Evolutionary conservation across 2,888 invertebrate species (phyloP), one percentile per base, ranked within the genome.

Genomic region (Lasioglossum calceatum): DNA sequence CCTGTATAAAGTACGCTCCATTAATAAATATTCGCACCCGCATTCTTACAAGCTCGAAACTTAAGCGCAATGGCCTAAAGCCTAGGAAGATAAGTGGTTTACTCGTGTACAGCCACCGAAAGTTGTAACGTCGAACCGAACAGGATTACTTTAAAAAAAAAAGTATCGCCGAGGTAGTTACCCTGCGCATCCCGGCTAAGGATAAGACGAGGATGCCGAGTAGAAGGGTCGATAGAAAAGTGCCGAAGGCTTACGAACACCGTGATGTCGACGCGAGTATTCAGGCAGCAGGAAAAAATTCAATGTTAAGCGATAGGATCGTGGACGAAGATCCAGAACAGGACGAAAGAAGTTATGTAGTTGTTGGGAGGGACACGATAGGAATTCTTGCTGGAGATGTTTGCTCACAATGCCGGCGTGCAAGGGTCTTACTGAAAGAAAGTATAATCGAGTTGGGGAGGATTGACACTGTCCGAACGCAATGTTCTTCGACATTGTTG

Each of bases 391-490:
- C 8, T 10, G 54, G 10, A 1, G 23, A 54, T 54, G 67, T 67
- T 67, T 67, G 36, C 32, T 67, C 36, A 23, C 36, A 67, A 32
- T 67, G 67, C 7, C 32, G 32, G 4, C 32, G 16, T 16, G 27
- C 7, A 1, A 12, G 67, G 36, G 67, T 32, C 67, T 19, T 19
- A 0, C 7, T 36, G 67, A 32, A 67, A 67, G 67, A 67, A 67
- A 67, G 67, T 32, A 36, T 32, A 67, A 54, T 54, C 54, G 54
- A 54, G 54, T 67, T 67, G 36, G 36, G 36, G 36, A 67, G 67
- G 10, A 67, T 36, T 67, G 67, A 67, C 67, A 67, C 67, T 67
- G 67, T 67, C 36, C 67, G 36, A 67, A 36, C 67, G 32, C 32
- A 27, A 61, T 67, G 67, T 67, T 36, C 67, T 36, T 32, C 36